Conservation (phyloP, 2,797 vertebrate species). For the Delichon dasypus region DNA sequence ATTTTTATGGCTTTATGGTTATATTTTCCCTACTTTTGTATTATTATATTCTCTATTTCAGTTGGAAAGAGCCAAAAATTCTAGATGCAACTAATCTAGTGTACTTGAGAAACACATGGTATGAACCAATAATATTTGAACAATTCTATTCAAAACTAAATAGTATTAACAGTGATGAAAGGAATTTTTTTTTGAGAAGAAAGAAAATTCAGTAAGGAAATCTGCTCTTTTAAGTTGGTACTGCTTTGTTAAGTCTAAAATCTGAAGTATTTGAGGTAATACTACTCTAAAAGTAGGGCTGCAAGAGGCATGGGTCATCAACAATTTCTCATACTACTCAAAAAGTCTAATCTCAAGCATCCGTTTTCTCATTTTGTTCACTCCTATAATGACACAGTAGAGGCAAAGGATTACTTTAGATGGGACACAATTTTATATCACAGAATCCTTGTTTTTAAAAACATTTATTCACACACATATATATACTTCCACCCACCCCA, state of each 20-base stretch:
- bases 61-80: not conserved
- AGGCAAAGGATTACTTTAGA: not conserved
- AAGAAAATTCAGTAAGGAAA: not conserved
- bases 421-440: not conserved
- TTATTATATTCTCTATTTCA: not conserved
- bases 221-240: not conserved
- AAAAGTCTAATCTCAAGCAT: not conserved
- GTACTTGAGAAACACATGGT: not conserved
- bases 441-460: not conserved
- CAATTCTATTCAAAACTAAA: not conserved
- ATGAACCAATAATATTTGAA: not conserved
- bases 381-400: not conserved
- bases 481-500: accelerated
- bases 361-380: not conserved
- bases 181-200: not conserved
- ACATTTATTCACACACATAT: not conserved
- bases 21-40: not conserved
- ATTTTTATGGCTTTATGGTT: slow-evolving; percentile 33
- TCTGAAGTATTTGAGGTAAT: not conserved
- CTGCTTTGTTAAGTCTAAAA: not conserved
- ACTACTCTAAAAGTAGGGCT: not conserved
- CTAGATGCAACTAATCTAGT: not conserved
- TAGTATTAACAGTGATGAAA: not conserved
- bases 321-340: not conserved
- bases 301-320: not conserved